Evolutionary conservation across 2,797 vertebrate genomes (phyloP).

Genomic region (Cottoperca gobio): DNA sequence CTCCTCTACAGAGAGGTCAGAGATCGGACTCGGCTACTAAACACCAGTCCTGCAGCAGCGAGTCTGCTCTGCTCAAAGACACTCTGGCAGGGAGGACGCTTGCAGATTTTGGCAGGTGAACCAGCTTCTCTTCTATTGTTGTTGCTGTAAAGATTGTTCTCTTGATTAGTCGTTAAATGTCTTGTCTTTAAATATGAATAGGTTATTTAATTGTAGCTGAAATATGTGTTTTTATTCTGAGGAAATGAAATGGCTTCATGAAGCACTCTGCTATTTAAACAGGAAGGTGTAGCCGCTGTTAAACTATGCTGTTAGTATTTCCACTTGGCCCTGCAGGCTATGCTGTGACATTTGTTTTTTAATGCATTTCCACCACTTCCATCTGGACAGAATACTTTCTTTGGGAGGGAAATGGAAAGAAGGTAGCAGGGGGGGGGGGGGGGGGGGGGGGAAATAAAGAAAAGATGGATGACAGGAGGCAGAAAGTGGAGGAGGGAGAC

Average conservation of each 20-base stretch:
- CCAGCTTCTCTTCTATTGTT: not conserved
- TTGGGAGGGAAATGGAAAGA: conserved; percentile 40
- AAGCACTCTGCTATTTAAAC: conserved; percentile 19
- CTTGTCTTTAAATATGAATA: conserved; percentile 6
- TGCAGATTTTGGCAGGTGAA: not conserved
- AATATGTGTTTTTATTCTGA: conserved; percentile 12
- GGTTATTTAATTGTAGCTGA: conserved; percentile 18
- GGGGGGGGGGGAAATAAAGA: conserved; percentile 32
- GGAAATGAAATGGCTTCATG: conserved; percentile 15
- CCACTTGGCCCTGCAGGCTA: conserved; percentile 29
- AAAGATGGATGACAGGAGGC: conserved; percentile 67
- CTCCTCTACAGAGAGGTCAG: conserved; percentile 32
- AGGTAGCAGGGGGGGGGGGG: conserved; percentile 6
- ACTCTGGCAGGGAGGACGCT: conserved; percentile 4
- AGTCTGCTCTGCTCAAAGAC: conserved; percentile 11
- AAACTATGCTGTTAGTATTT: conserved; percentile 36
- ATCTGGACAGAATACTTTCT: conserved; percentile 65
- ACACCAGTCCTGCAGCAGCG: conserved; percentile 1
- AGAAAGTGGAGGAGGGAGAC: conserved; percentile 66
- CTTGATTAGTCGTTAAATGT: too few species aligned
- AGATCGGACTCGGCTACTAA: conserved; percentile 3
- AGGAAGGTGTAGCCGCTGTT: conserved; percentile 17
- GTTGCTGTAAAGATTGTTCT: too few species aligned
- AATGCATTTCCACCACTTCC: conserved; percentile 65
- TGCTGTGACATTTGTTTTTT: conserved; percentile 39